phyloP scores from a whole-genome alignment of 37 sponge, comb jelly and placozoan genomes.

The Bolinopsis microptera region DNA sequence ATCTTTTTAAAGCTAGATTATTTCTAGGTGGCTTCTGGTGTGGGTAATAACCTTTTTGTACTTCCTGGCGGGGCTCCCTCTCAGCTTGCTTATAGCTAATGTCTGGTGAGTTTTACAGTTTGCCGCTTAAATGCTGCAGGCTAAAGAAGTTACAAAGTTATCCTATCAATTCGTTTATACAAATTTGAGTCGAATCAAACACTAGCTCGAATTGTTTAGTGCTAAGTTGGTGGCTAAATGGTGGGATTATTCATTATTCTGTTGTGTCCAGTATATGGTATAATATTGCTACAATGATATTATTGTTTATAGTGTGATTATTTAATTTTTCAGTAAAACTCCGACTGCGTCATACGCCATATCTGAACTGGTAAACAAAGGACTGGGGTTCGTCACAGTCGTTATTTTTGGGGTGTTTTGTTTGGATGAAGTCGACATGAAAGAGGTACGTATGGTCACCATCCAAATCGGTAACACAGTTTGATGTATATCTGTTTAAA shows the following conservation, averaged over 20 bases:
- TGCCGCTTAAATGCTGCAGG: too few relatives aligned
- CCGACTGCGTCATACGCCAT: background rate
- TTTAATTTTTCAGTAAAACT: background rate
- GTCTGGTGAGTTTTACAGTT: background rate
- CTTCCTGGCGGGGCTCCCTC: background rate
- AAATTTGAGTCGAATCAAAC: too few relatives aligned
- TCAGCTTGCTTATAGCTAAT: background rate
- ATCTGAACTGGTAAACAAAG: background rate
- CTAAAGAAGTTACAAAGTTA: too few relatives aligned
- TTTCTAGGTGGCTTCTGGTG: background rate
- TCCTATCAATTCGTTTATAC: too few relatives aligned
- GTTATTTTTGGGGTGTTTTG: constrained; percentile 1
- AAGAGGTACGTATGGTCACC: background rate
- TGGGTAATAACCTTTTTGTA: background rate
- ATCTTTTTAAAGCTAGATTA: too few relatives aligned
- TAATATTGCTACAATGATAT: too few relatives aligned
- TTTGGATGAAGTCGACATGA: background rate
- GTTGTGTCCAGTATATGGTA: too few relatives aligned
- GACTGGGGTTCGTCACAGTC: constrained; percentile 16
- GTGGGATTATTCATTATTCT: too few relatives aligned
- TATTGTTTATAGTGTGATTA: background rate
- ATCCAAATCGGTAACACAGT: too few relatives aligned
- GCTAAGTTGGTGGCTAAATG: too few relatives aligned
- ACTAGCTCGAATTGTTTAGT: too few relatives aligned
- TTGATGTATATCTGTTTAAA: too few relatives aligned